Evolutionary conservation across 2,113 vertebrate genomes (phyloP).

Genomic region (Pan paniscus): DNA sequence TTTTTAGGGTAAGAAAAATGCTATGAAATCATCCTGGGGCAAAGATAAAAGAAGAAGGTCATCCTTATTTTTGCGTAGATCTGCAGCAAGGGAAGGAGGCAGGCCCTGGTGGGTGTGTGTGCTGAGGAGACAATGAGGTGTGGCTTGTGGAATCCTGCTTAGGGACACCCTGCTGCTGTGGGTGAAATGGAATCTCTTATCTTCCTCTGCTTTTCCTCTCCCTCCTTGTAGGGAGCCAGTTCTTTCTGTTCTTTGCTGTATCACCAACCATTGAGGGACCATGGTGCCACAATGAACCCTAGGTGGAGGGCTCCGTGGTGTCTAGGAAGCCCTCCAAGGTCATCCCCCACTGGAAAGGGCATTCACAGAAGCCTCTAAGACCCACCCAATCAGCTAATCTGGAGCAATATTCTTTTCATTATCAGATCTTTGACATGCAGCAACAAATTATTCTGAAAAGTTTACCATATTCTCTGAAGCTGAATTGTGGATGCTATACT

Average conservation of each 20-base stretch:
- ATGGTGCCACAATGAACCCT: background rate
- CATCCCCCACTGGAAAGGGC: background rate
- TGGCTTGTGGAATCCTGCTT: conserved; percentile 58
- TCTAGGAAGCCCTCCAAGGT: background rate
- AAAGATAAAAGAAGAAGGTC: conserved; percentile 17
- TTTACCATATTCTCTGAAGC: background rate
- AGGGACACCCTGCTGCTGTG: conserved; percentile 52
- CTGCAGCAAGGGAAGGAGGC: background rate
- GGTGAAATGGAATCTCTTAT: conserved; percentile 51
- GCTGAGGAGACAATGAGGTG: conserved; percentile 59
- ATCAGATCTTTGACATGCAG: background rate
- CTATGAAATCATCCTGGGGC: background rate
- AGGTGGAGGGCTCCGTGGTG: background rate
- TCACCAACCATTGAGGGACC: background rate
- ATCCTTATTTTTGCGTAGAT: background rate
- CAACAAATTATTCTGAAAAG: background rate
- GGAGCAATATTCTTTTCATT: background rate
- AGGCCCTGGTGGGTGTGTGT: background rate
- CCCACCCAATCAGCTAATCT: background rate
- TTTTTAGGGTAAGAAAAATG: background rate
- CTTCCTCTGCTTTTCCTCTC: background rate
- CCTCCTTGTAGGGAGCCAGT: background rate
- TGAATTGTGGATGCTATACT: background rate
- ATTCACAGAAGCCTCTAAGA: background rate
- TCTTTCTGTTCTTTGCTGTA: conserved; percentile 52